These are phyloP conservation scores for Drosophila elegans DNA, from an alignment of 1,140 invertebrate genomes.

Conservation along the genomic window DNA sequence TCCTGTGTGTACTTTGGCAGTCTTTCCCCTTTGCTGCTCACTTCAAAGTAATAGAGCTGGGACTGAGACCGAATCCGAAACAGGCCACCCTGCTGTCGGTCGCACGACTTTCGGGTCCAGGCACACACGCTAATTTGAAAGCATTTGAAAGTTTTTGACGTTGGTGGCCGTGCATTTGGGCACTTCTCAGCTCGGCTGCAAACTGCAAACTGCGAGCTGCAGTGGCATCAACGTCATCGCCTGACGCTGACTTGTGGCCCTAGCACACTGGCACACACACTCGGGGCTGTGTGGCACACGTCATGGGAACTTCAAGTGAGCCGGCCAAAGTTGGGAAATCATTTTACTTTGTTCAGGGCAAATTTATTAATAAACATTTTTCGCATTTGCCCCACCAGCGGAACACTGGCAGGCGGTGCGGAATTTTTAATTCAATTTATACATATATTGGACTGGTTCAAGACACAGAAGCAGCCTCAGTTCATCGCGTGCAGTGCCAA, in stretches of 20 bases:
- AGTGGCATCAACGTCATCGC: slow-evolving; percentile 25
- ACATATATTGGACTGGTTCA: slow-evolving; percentile 45
- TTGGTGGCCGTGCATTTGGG: slow-evolving; percentile 26
- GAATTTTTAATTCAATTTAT: slow-evolving; percentile 66
- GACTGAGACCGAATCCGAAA: slow-evolving; percentile 2
- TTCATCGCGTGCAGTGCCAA: slow-evolving; percentile 38
- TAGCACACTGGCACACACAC: slow-evolving; percentile 16
- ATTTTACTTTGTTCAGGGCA: slow-evolving; percentile 74
- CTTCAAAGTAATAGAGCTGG: slow-evolving; percentile 24
- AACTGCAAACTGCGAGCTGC: slow-evolving; percentile 10
- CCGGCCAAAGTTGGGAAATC: slow-evolving; percentile 65
- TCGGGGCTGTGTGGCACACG: slow-evolving; percentile 59
- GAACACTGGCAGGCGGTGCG: slow-evolving; percentile 20
- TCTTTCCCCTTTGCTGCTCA: slow-evolving; percentile 11
- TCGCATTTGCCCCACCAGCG: slow-evolving; percentile 28
- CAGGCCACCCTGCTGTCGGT: slow-evolving; percentile 6
- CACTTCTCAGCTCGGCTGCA: neutral
- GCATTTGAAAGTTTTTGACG: slow-evolving; percentile 78
- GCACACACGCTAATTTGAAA: slow-evolving; percentile 70
- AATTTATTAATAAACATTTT: slow-evolving; percentile 76
- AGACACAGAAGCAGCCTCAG: slow-evolving; percentile 10
- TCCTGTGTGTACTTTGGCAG: neutral
- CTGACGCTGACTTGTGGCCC: slow-evolving; percentile 69
- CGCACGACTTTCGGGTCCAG: slow-evolving; percentile 28
- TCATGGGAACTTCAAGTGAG: slow-evolving; percentile 72